A percentile compares a stretch with the other conserved stretches of the same genome.
Evolutionary conservation across 2,797 vertebrate genomes (phyloP).

Genomic region (Poeciliopsis turneri): DNA sequence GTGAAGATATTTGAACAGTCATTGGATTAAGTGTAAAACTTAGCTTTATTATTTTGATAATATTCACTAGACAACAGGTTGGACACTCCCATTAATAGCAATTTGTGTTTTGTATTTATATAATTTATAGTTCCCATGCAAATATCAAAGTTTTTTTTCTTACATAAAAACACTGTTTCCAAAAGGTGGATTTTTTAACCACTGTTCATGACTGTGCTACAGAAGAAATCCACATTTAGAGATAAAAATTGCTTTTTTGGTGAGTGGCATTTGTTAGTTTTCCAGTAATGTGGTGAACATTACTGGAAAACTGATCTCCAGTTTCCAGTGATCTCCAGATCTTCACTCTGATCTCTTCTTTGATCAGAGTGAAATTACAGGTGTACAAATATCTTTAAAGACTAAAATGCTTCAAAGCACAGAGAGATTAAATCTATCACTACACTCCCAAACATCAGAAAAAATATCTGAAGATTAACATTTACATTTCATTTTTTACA

Average conservation of each 20-base stretch:
- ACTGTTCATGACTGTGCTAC: neutral
- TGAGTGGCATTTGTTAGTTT: neutral
- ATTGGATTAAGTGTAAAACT: neutral
- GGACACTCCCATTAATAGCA: neutral
- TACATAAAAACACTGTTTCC: neutral
- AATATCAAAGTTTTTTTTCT: neutral
- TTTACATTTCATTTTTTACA: neutral
- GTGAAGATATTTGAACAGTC: neutral
- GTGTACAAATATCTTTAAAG: neutral
- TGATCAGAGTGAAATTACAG: neutral
- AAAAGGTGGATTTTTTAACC: neutral
- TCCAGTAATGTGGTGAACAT: neutral
- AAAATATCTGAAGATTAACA: neutral
- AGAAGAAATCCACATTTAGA: neutral
- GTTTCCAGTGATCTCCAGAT: too few relatives aligned
- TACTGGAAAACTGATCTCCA: too few relatives aligned
- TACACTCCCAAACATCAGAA: neutral
- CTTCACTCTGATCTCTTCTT: neutral
- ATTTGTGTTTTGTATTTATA: neutral
- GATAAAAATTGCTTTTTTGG: neutral
- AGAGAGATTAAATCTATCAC: neutral
- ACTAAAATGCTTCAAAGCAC: neutral
- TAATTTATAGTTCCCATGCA: neutral
- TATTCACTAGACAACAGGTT: neutral
- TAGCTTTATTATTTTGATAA: neutral